These are phyloP conservation scores for Ormyrus rosae DNA, from an alignment of 2,888 invertebrate species.

Conservation along the genomic window DNA sequence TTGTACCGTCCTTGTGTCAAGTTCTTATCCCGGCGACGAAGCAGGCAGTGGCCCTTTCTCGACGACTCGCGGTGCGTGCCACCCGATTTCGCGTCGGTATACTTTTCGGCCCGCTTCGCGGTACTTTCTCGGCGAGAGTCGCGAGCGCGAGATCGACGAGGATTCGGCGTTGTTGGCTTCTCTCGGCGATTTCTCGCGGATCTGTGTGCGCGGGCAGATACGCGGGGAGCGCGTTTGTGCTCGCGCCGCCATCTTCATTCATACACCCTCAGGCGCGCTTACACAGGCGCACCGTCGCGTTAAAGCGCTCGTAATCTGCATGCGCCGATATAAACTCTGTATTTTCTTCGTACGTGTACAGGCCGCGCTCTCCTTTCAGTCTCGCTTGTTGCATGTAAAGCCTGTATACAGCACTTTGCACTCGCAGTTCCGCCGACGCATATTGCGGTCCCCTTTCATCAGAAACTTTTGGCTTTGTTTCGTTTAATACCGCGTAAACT, in stretches of 20 bases:
- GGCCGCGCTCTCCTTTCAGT: neutral
- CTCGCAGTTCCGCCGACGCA: slow-evolving; percentile 20
- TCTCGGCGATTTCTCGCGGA: neutral
- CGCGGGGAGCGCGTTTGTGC: neutral
- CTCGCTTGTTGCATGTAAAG: slow-evolving; percentile 51
- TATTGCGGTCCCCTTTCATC: neutral
- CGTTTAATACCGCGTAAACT: too few species aligned
- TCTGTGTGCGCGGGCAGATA: neutral
- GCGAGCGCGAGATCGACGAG: neutral
- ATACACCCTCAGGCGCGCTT: neutral
- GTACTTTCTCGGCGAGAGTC: neutral
- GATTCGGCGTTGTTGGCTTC: neutral
- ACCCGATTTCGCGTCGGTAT: neutral
- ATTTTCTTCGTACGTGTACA: neutral
- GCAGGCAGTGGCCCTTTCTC: slow-evolving; percentile 11
- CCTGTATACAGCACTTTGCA: slow-evolving; percentile 26
- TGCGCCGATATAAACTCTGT: neutral
- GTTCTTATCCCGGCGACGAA: neutral
- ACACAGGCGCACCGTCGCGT: neutral
- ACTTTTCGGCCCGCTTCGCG: neutral
- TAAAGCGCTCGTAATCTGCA: neutral
- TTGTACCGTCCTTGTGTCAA: too few species aligned
- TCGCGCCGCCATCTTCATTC: slow-evolving; percentile 40
- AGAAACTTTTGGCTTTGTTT: neutral
- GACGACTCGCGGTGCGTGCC: neutral